phyloP scores from a whole-genome alignment of 2,888 invertebrate genomes.

The Chrysodeixis includens region DNA sequence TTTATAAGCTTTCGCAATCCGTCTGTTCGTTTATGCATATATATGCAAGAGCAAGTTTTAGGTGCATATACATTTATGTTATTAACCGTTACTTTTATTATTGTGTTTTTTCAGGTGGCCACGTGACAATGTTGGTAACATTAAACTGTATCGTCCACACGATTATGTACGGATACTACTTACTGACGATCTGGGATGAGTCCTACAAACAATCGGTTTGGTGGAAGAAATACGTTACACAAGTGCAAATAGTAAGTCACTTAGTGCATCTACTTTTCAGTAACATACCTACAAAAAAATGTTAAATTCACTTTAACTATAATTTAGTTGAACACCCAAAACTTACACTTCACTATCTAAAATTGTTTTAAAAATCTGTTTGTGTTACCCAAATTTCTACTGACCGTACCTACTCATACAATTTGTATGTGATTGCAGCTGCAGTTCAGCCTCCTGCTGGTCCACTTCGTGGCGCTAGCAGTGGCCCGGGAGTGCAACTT shows the following conservation, averaged over 20 bases:
- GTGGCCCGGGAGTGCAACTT: constrained; percentile 86
- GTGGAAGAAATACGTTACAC: constrained; percentile 96
- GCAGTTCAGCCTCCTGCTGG: constrained; percentile 90
- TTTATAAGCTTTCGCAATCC: no score
- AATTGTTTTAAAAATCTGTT: no score
- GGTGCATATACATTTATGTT: no score
- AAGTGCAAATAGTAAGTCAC: constrained; percentile 92
- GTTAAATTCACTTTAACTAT: no score
- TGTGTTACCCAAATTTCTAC: no score
- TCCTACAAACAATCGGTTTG: constrained; percentile 92
- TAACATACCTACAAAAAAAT: no score
- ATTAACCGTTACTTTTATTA: no score
- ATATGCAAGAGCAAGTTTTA: no score
- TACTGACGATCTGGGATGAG: constrained; percentile 92
- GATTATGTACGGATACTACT: constrained; percentile 94
- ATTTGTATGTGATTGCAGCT: constrained; percentile 72
- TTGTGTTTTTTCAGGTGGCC: constrained; percentile 87
- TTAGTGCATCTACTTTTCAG: neutral
- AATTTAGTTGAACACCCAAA: no score
- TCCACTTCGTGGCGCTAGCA: constrained; percentile 85
- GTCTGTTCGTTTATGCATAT: no score
- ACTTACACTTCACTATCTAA: no score
- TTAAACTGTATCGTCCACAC: constrained; percentile 93
- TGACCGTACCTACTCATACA: neutral
- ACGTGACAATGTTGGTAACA: constrained; percentile 90